A percentile compares a stretch with the other conserved stretches of the same genome.
These are phyloP conservation scores for Alfaro cultratus DNA, from an alignment of 2,797 vertebrate species.

Conservation along the genomic window DNA sequence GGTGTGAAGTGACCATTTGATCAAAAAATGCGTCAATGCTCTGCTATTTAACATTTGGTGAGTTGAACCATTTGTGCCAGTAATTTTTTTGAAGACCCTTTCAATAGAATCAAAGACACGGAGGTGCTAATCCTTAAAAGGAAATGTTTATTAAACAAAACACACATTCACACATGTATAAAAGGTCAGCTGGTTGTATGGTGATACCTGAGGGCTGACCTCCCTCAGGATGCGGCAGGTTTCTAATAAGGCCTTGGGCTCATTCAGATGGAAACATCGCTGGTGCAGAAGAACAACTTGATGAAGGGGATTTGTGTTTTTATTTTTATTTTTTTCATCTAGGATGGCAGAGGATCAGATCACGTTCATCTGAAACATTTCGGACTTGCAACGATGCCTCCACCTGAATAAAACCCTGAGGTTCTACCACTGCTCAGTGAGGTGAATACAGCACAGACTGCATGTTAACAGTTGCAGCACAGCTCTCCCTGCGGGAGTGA, in stretches of 20 bases:
- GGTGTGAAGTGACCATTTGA: neutral
- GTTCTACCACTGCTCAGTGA: slow-evolving; percentile 70
- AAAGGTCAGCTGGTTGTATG: slow-evolving; percentile 80
- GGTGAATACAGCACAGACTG: slow-evolving; percentile 64
- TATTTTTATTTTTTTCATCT: slow-evolving; percentile 11
- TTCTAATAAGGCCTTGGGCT: slow-evolving; percentile 80
- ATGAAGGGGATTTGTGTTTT: slow-evolving; percentile 43
- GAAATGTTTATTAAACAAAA: slow-evolving; percentile 83
- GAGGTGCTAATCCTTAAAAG: slow-evolving; percentile 54
- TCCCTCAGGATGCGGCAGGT: slow-evolving; percentile 76
- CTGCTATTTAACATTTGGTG: neutral
- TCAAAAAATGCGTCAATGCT: neutral
- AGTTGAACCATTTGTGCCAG: neutral
- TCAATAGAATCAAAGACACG: neutral
- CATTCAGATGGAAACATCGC: slow-evolving; percentile 68
- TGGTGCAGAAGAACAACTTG: slow-evolving; percentile 52
- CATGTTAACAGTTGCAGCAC: slow-evolving; percentile 69
- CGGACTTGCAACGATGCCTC: slow-evolving; percentile 61
- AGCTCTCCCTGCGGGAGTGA: slow-evolving; percentile 58
- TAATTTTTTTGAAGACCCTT: neutral
- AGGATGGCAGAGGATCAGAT: slow-evolving; percentile 14
- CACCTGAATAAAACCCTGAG: slow-evolving; percentile 68
- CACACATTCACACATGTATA: slow-evolving; percentile 82
- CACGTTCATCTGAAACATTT: neutral
- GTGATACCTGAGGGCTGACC: slow-evolving; percentile 73